Base-by-base conservation (phyloP, 1,140 invertebrate genomes). In the Pseudomyrmex gracilis region DNA sequence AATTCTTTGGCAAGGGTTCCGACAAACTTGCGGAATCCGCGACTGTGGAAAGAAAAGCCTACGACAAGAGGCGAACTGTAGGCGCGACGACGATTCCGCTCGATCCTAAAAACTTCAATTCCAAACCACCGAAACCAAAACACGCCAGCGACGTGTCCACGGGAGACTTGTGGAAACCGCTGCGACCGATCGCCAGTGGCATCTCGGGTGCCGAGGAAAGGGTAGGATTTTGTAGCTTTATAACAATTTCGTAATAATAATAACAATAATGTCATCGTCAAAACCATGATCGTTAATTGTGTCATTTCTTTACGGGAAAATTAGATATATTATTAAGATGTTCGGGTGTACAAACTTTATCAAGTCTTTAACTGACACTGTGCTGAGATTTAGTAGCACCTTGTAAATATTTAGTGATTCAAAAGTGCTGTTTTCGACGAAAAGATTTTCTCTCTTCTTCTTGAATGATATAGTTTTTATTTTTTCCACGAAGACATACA, bases 111-210 rank as follows among this genome's bases (percentile, higher is more conserved):
- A 95, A 96, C 73, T 97, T 97, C 83, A 95, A 95, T 20, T 95
- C 95, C 60, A 96, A 96, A 92, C 92, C 96, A 60, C 94, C 94
- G 60, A 96, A 96, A 84, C 60, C 93, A 5, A 94, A 94, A 70
- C 92, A 94, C 80, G 17, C 90, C 87, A 94, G 95, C 53, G 93
- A 95, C 58, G 95, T 96, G 66, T 95, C 95, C 3, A 97, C 96
- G n/a, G 96, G 96, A 10, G 97, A 97, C 90, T 95, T 97, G 88
- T 97, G 97, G 97, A 95, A 96, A 88, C 96, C 95, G 17, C 94
- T 97, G 58, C 96, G 96, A 93, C 96, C 96, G 58, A 97, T 97
- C 57, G 95, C 95, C 2, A 96, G 96, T 88, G 96, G 96, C 20
- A 93, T 96, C 74, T 93, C 94, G 17, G 94, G 95, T 55, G 91